Evolutionary conservation across 2,113 vertebrate species (phyloP), one percentile per base, ranked within the genome.

Genomic region (Perca fluviatilis): DNA sequence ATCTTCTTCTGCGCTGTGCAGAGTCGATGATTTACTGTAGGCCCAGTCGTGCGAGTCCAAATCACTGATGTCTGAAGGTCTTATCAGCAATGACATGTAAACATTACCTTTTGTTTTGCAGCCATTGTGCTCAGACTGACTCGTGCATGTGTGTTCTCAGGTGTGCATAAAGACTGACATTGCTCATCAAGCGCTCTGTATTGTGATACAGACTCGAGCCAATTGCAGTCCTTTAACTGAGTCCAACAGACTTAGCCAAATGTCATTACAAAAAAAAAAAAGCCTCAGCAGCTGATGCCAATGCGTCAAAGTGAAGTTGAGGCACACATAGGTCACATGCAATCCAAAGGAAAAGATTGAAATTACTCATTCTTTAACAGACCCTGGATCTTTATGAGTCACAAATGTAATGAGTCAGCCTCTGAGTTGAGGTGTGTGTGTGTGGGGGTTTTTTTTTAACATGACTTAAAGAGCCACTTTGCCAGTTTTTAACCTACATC

Each of bases 201-300:
- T 11, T 58, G 78, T 40, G 53, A 58, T 25, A 33, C 64, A 74
- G 25, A 47, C 36, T 72, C 21, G 2, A 60, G 68, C 61, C 54
- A 84, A 43, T 2, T 54, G 67, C n/a, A 49, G 78, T 43, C 62
- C 46, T 74, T 80, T 72, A 30, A 78, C 50, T 6, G 46, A 74
- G 58, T 70, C 60, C 62, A 73, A 63, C 18, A 64, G 53, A 72
- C 19, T 75, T 72, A 3, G 19, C 57, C 71, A 77, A 72, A 68
- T 73, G 57, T 65, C 76, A 83, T 27, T 74, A 65, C 60, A 71
- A 77, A n/a, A n/a, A n/a, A n/a, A n/a, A n/a, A n/a, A n/a, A 83
- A 85, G 67, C 58, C 51, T 19, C 43, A 53, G 61, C 74, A 79
- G 71, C 70, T 51, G 70, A 68, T 63, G 70, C 53, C 72, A 50